phyloP scores from a whole-genome alignment of 2,113 vertebrate genomes.

The Eudyptes chrysolophus region DNA sequence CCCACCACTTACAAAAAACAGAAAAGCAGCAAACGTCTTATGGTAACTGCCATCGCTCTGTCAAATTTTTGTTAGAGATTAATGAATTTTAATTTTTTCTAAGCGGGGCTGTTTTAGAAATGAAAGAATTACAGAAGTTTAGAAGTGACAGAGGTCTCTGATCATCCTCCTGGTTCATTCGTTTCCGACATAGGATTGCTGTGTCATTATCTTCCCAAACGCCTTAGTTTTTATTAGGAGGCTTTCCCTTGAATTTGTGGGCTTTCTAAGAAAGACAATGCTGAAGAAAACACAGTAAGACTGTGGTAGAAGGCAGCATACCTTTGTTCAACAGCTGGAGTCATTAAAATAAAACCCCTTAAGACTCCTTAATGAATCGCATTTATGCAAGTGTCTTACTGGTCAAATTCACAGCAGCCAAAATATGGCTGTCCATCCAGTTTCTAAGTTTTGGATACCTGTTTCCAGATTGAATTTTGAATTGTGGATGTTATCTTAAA shows the following conservation, averaged over 20 bases:
- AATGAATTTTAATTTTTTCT: not conserved
- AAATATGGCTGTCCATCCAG: not conserved
- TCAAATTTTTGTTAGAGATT: not conserved
- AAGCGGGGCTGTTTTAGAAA: not conserved
- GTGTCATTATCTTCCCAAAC: not conserved
- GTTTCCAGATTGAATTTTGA: not conserved
- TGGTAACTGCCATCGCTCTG: not conserved
- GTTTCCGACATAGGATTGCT: not conserved
- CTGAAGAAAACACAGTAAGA: not conserved
- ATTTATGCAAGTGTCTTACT: not conserved
- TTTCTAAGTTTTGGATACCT: not conserved
- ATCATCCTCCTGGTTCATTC: not conserved
- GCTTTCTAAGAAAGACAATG: not conserved
- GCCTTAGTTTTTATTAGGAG: not conserved
- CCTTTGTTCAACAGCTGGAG: not conserved
- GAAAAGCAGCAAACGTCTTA: not conserved
- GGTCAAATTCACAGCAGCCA: not conserved
- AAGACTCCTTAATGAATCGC: not conserved
- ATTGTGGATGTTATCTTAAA: not conserved
- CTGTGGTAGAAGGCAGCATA: not conserved
- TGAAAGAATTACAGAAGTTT: not conserved
- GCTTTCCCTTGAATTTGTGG: not conserved
- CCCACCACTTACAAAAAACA: not conserved
- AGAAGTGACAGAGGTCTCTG: not conserved
- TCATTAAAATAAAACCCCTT: not conserved